Base-by-base conservation (phyloP, 2,113 vertebrate species). In the Tragulus kanchil region DNA sequence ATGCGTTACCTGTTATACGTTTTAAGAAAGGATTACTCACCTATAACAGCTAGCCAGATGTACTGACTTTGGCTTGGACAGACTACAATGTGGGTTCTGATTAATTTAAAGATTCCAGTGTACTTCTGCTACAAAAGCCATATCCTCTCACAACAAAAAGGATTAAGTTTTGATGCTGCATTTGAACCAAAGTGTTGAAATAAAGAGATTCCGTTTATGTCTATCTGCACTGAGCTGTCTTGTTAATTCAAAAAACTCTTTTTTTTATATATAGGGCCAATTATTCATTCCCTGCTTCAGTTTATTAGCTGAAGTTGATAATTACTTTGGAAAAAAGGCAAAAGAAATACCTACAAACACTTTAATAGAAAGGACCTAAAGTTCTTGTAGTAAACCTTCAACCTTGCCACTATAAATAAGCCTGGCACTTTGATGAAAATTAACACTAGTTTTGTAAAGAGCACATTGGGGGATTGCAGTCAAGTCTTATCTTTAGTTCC, bases 401-500 rank as follows among this genome's bases (percentile, higher is more conserved):
- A 95, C 98, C 98, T 97, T 95, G 58, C 95, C 94, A 95, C 97
- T 97, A 95, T 98, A 99, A 99, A 98, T 98, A 98, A 98, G 98
- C 97, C 95, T 73, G 1, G 98, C 96, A 98, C 98, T 99, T 98
- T 98, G 98, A 99, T 99, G 98, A 99, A 99, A 99, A 99, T 99
- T 99, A 99, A 99, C 98, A 98, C 96, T 98, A 99, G 98, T 99
- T 99, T 99, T 99, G 98, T 99, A 98, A 99, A 98, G 98, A 98
- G 98, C 98, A 99, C 98, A 98, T 98, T 98, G 99, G 98, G 98
- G 98, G 99, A 99, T 98, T 98, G 98, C 99, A 99, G 98, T 98
- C 98, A 97, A 95, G 97, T 98, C 99, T 99, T 99, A 99, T 99
- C 99, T 99, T 98, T 98, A 98, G 99, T 99, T 99, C 99, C 99